Base-by-base conservation (phyloP, 2,888 invertebrate species). In the Zhengitettix transpicula region DNA sequence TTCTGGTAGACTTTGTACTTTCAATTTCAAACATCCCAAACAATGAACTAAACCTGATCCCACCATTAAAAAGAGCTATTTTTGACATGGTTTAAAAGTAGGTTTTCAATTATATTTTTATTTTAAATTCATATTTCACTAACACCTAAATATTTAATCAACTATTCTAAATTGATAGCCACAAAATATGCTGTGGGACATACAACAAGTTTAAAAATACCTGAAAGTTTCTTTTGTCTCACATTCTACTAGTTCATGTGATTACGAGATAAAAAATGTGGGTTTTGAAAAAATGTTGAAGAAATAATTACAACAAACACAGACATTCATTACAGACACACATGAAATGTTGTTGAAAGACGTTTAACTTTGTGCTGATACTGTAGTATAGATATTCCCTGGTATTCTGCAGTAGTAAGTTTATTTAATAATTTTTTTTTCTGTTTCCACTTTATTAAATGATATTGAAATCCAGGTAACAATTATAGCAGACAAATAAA, bases 151-250 rank as follows among this genome's bases (percentile, higher is more conserved):
- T 28, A 53, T 53, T 53, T 28, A 28, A 28, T n/a, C 28, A 17
- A 16, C 53, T 51, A 51, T n/a, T 53, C 53, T 53, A 53, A 17
- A 53, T 28, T 16, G 17, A 53, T 53, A 53, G 28, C 53, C 28
- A 28, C 53, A 53, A 53, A 53, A 51, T 17, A n/a, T 28, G 28
- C 53, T 53, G 28, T 53, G 53, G 42, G 16, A 52, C 42, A 58
- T 61, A 61, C 56, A 53, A 61, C 28, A 55, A 59, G 60, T 61
- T 62, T 60, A 60, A 62, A 62, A 62, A 62, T 62, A 62, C 62
- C 60, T 62, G 60, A 62, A 62, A 58, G 57, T 42, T 61, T 59
- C 53, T 53, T 16, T 53, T 28, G 28, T 16, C 9, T 17, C 17
- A 53, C 12, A n/a, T 28, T 28, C 28, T 28, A 28, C 28, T 28